Percentiles rank a stretch among this genome's conserved stretches.
Conservation (phyloP, 1,140 invertebrate species). For the Tetranychus cinnabarinus region DNA sequence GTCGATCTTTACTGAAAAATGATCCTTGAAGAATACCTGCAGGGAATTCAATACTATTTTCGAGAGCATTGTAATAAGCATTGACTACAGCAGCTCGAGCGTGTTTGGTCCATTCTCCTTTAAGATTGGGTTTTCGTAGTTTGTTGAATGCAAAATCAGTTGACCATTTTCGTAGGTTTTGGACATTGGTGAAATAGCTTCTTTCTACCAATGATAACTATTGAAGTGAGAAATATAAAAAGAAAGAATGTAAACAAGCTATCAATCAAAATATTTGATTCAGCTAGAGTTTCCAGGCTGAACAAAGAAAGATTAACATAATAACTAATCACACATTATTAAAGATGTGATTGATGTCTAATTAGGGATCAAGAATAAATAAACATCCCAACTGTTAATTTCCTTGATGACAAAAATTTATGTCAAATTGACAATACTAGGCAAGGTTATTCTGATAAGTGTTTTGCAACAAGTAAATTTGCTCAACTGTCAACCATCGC, state of each 20-base stretch:
- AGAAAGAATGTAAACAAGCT: too few species aligned
- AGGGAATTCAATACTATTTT: constrained; percentile 68
- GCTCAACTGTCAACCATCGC: too few species aligned
- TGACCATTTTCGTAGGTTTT: constrained; percentile 45
- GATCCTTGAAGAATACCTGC: constrained; percentile 69
- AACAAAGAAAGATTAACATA: too few species aligned
- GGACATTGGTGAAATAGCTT: constrained; percentile 39
- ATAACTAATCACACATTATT: constrained; percentile 13
- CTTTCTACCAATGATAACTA: constrained; percentile 20
- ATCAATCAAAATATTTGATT: too few species aligned
- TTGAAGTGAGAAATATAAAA: constrained; percentile 14
- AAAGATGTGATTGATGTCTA: too few species aligned
- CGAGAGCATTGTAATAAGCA: constrained; percentile 53
- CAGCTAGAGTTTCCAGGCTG: too few species aligned
- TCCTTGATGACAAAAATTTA: background rate
- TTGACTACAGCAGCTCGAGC: constrained; percentile 52
- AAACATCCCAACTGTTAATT: background rate
- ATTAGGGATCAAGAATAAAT: constrained; percentile 14
- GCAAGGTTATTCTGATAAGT: too few species aligned
- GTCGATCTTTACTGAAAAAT: constrained; percentile 57
- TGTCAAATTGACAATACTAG: background rate
- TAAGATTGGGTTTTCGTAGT: constrained; percentile 49
- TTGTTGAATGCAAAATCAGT: constrained; percentile 49
- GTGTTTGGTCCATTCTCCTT: constrained; percentile 54
- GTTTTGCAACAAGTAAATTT: too few species aligned